Conservation (phyloP, 2,113 vertebrate species). For the Pungitius pungitius region DNA sequence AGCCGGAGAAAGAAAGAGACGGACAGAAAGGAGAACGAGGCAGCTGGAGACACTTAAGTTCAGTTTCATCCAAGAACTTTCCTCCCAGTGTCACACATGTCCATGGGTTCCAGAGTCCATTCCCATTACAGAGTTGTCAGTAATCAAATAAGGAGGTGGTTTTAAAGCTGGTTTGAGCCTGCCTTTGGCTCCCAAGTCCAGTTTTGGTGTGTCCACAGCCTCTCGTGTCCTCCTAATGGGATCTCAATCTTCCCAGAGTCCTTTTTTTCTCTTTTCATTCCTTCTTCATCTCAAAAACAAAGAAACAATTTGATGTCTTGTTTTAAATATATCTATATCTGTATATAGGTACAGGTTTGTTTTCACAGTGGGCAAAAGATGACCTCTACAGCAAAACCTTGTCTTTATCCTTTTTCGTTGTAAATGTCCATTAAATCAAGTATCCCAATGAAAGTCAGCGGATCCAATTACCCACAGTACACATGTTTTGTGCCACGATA, state of each 20-base stretch:
- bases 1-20: constrained; percentile 73
- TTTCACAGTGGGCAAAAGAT: constrained; percentile 97
- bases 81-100: constrained; percentile 76
- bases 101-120: constrained; percentile 81
- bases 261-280: constrained; percentile 75
- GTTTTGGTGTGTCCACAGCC: constrained; percentile 80
- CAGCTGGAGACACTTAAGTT: constrained; percentile 80
- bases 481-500: constrained; percentile 79
- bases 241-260: constrained; percentile 87
- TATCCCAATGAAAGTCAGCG: constrained; percentile 85
- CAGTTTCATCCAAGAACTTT: constrained; percentile 75
- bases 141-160: constrained; percentile 79
- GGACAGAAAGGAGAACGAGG: constrained; percentile 72
- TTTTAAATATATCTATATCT: constrained; percentile 87
- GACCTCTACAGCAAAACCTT: constrained; percentile 84
- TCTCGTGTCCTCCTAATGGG: constrained; percentile 86
- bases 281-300: constrained; percentile 78
- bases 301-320: constrained; percentile 79
- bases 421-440: constrained; percentile 87
- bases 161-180: constrained; percentile 79
- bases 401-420: constrained; percentile 74
- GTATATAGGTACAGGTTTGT: constrained; percentile 85
- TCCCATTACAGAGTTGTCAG: constrained; percentile 78
- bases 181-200: constrained; percentile 79
- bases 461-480: constrained; percentile 73